Evolutionary conservation across 2,797 vertebrate species (phyloP).

Genomic region (Enteromius mattozi): DNA sequence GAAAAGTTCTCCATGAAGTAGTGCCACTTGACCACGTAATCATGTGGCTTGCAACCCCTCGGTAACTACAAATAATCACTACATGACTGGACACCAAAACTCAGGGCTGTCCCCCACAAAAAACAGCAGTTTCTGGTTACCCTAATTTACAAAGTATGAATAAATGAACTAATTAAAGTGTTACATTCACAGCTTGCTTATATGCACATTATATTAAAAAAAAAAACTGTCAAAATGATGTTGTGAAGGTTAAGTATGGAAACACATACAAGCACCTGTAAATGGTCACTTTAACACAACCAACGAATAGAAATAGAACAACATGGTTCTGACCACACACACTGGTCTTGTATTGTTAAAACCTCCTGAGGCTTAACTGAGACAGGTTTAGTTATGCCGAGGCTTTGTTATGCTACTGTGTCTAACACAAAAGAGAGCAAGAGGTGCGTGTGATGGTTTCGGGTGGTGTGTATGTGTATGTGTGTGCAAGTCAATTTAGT

Average conservation of each 20-base stretch:
- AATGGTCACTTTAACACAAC: slow-evolving; percentile 31
- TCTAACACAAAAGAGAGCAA: slow-evolving; percentile 47
- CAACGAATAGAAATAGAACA: slow-evolving; percentile 7
- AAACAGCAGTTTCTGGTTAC: not conserved
- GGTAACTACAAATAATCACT: not conserved
- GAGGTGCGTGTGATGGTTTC: slow-evolving; percentile 17
- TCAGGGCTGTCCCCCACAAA: not conserved
- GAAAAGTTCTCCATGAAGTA: not conserved
- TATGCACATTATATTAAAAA: not conserved
- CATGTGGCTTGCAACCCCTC: not conserved
- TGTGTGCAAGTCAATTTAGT: slow-evolving; percentile 53
- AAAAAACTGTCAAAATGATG: not conserved
- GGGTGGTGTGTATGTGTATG: slow-evolving; percentile 16
- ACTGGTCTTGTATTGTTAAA: slow-evolving; percentile 17
- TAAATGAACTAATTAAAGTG: not conserved
- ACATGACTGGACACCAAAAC: not conserved
- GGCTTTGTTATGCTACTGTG: slow-evolving; percentile 37
- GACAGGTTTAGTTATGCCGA: slow-evolving; percentile 43
- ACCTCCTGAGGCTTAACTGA: slow-evolving; percentile 48
- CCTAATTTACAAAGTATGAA: not conserved
- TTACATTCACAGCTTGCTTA: not conserved
- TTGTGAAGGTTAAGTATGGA: not conserved
- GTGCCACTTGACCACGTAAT: not conserved
- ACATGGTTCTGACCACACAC: slow-evolving; percentile 23
- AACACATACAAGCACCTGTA: not conserved